A percentile compares a stretch with the other conserved stretches of the same genome.
phyloP scores from a whole-genome alignment of 2,888 invertebrate species.

The Sicus ferrugineus region DNA sequence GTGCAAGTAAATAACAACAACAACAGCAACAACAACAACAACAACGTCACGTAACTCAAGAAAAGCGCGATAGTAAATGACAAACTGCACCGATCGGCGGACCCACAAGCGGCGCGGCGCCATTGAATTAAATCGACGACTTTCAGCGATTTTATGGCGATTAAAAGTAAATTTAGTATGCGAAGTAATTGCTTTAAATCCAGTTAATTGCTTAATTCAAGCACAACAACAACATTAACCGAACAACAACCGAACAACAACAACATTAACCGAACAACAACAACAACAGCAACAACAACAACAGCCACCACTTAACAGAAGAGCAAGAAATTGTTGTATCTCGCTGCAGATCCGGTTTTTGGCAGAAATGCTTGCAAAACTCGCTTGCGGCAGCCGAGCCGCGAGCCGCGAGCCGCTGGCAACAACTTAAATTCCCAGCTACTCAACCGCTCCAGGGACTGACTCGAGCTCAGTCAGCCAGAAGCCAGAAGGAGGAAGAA shows the following conservation, averaged over 20 bases:
- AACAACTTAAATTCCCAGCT: not conserved
- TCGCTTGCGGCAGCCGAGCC: not conserved
- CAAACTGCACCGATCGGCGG: too few relatives aligned
- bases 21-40: not conserved
- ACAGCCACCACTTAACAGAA: not conserved
- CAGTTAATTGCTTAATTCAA: conserved; percentile 42
- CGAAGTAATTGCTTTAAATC: conserved; percentile 42
- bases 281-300: not conserved
- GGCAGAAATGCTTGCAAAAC: not conserved
- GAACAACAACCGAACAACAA: not conserved
- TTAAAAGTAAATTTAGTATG: conserved; percentile 36
- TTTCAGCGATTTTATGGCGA: not conserved
- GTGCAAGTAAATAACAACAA: not conserved
- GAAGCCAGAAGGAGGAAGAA: too few relatives aligned
- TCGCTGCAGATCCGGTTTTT: conserved; percentile 14
- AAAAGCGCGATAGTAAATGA: not conserved
- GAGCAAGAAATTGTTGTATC: not conserved
- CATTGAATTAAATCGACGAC: not conserved
- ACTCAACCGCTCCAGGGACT: not conserved
- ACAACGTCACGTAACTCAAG: not conserved
- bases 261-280: too few relatives aligned
- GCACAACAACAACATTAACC: conserved; percentile 9
- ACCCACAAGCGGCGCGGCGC: too few relatives aligned
- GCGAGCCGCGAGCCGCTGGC: not conserved
- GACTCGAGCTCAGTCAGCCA: too few relatives aligned